A percentile compares a stretch with the other conserved stretches of the same genome.
Evolutionary conservation across 1,140 invertebrate genomes (phyloP).

Genomic region (Ylistrum balloti): DNA sequence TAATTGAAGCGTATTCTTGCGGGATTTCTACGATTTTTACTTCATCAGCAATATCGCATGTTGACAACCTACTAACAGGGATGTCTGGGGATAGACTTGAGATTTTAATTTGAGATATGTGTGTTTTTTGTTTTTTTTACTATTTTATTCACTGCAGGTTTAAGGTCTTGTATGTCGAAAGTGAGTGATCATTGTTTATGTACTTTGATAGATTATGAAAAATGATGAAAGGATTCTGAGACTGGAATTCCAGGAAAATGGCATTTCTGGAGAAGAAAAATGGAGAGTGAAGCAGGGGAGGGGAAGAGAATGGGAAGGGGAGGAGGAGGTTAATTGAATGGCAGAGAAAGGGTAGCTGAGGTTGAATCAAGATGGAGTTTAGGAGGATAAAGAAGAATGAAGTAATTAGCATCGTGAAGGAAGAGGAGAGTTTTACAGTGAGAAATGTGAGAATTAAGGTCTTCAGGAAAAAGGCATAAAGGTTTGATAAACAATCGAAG

Average conservation of each 20-base stretch:
- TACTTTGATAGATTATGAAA: not conserved
- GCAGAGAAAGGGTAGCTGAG: too few species aligned
- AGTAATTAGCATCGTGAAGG: too few species aligned
- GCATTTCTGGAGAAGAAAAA: too few species aligned
- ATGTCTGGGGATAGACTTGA: constrained; percentile 32
- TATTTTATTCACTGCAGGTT: constrained; percentile 8
- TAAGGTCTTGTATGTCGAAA: not conserved
- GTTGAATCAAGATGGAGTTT: too few species aligned
- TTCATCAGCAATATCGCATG: constrained; percentile 28
- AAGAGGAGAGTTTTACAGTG: too few species aligned
- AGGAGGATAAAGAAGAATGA: too few species aligned
- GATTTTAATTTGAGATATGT: constrained; percentile 35
- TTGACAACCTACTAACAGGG: not conserved
- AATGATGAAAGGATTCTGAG: not conserved
- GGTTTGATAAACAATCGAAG: too few species aligned
- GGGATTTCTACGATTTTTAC: constrained; percentile 3
- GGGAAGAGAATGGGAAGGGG: too few species aligned
- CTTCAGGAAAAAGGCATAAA: too few species aligned
- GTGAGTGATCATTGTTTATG: not conserved
- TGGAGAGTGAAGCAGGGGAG: too few species aligned
- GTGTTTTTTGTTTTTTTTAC: not conserved
- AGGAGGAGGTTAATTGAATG: too few species aligned
- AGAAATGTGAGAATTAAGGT: too few species aligned
- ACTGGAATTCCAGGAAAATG: not conserved
- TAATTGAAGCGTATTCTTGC: constrained; percentile 34